Evolutionary conservation across 2,113 vertebrate genomes (phyloP).

Genomic region (Dicaeum eximium): DNA sequence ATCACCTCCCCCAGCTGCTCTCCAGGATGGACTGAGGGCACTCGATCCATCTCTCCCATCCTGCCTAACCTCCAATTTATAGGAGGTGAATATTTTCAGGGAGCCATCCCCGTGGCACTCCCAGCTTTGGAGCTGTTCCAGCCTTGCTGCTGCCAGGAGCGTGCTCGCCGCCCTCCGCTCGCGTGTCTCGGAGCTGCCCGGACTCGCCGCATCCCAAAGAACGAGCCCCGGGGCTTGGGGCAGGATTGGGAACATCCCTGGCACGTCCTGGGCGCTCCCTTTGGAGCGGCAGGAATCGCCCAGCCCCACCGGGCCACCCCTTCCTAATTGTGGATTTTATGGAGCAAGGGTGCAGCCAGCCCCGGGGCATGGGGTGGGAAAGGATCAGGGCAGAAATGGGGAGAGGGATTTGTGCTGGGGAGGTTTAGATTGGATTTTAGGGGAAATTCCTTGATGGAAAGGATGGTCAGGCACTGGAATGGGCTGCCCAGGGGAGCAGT

Average conservation of each 20-base stretch:
- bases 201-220: neutral
- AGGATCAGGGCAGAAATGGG: neutral
- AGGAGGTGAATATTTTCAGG: neutral
- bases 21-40: fast-evolving
- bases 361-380: fast-evolving
- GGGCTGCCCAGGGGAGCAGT: neutral
- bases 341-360: neutral
- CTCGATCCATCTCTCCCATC: neutral
- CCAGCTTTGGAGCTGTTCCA: neutral
- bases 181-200: neutral
- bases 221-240: neutral
- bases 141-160: neutral
- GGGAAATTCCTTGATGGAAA: neutral
- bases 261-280: fast-evolving
- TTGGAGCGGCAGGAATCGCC: neutral
- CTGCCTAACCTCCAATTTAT: neutral
- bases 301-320: neutral
- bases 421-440: neutral
- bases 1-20: neutral
- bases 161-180: neutral
- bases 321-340: neutral
- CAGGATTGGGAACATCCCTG: neutral
- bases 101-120: neutral
- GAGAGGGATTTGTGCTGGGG: neutral
- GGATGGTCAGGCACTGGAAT: neutral